A percentile compares a stretch with the other conserved stretches of the same genome.
Evolutionary conservation across 1,140 invertebrate genomes (phyloP).

Genomic region (Ylistrum balloti): DNA sequence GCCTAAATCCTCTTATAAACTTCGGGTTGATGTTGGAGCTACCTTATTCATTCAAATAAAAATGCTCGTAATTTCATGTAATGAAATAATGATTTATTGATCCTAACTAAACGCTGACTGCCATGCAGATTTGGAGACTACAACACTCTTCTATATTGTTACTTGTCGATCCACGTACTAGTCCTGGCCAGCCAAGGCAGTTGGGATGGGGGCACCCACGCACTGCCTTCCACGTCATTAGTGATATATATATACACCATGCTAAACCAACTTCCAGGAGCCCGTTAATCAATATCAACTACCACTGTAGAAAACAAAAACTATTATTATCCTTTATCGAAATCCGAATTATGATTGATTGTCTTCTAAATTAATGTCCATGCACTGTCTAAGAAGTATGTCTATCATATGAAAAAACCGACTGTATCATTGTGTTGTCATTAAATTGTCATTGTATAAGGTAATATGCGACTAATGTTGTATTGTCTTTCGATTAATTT

Average conservation of each 20-base stretch:
- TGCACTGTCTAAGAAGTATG: neutral
- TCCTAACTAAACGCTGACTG: neutral
- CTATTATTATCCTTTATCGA: neutral
- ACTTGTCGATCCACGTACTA: too few relatives aligned
- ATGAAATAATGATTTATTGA: neutral
- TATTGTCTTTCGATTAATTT: neutral
- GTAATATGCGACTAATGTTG: neutral
- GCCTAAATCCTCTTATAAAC: too few relatives aligned
- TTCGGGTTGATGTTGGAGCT: too few relatives aligned
- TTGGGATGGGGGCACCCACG: neutral
- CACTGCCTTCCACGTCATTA: neutral
- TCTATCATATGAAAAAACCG: neutral
- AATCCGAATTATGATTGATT: constrained; percentile 9
- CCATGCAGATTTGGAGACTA: neutral
- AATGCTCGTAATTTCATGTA: neutral
- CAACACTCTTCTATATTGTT: neutral
- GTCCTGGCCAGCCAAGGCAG: neutral
- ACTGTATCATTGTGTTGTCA: neutral
- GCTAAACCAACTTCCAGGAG: neutral
- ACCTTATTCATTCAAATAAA: neutral
- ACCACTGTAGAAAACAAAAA: neutral
- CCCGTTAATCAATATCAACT: neutral
- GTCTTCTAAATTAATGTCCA: neutral
- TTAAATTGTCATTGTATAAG: neutral
- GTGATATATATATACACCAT: too few relatives aligned